These are phyloP conservation scores for Danio rerio DNA, from an alignment of 2,113 vertebrate species.

Conservation along the genomic window DNA sequence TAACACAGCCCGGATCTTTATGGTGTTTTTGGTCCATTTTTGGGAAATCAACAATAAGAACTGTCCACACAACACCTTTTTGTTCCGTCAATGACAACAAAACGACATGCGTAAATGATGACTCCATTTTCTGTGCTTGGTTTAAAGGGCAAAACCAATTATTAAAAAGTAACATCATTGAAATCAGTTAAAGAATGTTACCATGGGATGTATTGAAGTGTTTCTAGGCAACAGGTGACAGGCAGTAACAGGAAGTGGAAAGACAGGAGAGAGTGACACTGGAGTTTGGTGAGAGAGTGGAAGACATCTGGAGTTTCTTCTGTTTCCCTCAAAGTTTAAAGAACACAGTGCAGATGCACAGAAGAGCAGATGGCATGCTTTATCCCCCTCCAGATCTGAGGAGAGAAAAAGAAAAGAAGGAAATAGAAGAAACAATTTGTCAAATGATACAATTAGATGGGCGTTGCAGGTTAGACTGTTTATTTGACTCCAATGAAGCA, in stretches of 20 bases:
- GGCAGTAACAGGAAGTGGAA: constrained; percentile 41
- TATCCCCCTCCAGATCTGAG: constrained; percentile 74
- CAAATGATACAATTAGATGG: background rate
- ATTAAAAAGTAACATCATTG: background rate
- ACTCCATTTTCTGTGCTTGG: background rate
- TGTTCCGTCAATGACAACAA: background rate
- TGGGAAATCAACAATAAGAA: background rate
- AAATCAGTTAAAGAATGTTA: background rate
- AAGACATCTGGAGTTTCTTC: constrained; percentile 68
- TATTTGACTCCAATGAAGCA: background rate
- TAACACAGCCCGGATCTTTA: background rate
- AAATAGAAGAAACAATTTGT: constrained; percentile 12
- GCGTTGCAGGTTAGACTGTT: background rate
- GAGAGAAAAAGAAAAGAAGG: constrained; percentile 49
- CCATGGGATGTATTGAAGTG: constrained; percentile 28
- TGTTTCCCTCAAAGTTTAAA: constrained; percentile 63
- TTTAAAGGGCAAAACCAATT: background rate
- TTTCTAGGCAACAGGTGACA: constrained; percentile 45
- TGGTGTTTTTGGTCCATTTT: background rate
- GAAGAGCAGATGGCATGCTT: constrained; percentile 59
- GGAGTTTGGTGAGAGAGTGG: constrained; percentile 60
- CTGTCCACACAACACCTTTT: background rate
- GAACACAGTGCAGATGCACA: constrained; percentile 69
- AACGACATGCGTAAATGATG: background rate
- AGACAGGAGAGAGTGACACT: constrained; percentile 39